Base-by-base conservation (phyloP, 23 tunicate species). In the Halocynthia roretzi region DNA sequence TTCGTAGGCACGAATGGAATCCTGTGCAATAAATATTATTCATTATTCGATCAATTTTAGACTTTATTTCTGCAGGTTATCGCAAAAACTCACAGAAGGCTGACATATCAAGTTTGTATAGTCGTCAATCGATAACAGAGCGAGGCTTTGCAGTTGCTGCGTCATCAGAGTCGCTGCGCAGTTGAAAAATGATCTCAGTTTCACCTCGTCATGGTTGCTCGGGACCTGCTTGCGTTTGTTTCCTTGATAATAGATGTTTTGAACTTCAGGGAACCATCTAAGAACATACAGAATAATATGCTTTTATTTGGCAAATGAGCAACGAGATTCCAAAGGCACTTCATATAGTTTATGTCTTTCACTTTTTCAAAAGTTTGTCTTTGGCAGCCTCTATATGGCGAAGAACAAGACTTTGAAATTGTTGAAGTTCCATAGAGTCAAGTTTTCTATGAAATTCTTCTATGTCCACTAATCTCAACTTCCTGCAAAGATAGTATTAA, bases 201-300 rank as follows among this genome's bases (percentile, higher is more conserved):
- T 87, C 19, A 73, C 77, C 78, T 85, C 91, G 51, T 87, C 78
- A 80, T 84, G 89, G 64, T 84, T 88, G 75, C 86, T 83, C 15
- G 94, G 99, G 17, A 85, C 94, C 44, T 88, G 91, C 72, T 88
- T 94, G 7, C 94, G 72, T 73, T 94, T 94, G 85, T 94, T 94
- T 51, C 94, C 91, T 72, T 87, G 95, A 62, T 87, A 94, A 68
- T 87, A 94, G 73, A 94, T 84, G 81, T 94, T 94, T 73, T 94
- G 99, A 10, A 94, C 99, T 78, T 94, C 99, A 14, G 99, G 99
- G 61, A 94, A 94, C 99, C 99, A 94, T 70, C 95, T 94, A 48
- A 11, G 76, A 22, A 52, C 54, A 67, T 15, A 14, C 15, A 15
- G 23, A 40, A 67, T 65, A 14, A 58, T n/a, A 58, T 14, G 15